phyloP scores from a whole-genome alignment of 2,113 vertebrate species.

The Pomatostomus ruficeps region DNA sequence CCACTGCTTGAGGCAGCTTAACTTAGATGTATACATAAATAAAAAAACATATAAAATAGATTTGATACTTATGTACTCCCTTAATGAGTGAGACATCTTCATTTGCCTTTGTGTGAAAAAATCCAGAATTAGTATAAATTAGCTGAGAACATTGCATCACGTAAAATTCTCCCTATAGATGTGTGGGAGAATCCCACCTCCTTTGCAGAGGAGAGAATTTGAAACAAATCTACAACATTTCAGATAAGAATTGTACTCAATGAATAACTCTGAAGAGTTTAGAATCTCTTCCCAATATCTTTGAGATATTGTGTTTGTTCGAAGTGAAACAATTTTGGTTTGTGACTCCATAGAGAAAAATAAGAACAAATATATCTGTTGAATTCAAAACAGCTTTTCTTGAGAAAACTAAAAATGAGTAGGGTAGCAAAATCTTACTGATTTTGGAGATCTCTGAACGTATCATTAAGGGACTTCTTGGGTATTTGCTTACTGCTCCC shows the following conservation, averaged over 20 bases:
- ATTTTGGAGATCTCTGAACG: neutral
- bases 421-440: neutral
- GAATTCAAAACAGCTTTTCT: neutral
- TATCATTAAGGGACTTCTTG: neutral
- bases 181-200: neutral
- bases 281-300: neutral
- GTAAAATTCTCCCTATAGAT: neutral
- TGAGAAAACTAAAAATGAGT: neutral
- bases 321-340: neutral
- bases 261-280: neutral
- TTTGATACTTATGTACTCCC: neutral
- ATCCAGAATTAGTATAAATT: neutral
- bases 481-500: neutral
- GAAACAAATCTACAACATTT: neutral
- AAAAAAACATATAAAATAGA: neutral
- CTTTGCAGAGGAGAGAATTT: neutral
- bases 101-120: neutral
- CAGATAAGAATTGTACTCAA: neutral
- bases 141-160: neutral
- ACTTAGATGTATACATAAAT: neutral
- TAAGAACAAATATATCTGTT: neutral
- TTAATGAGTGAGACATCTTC: neutral
- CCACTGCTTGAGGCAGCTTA: neutral
- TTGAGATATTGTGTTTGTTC: neutral
- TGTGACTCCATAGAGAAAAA: neutral